phyloP scores from a whole-genome alignment of 2,888 invertebrate species.

The Mechanitis mazaeus region DNA sequence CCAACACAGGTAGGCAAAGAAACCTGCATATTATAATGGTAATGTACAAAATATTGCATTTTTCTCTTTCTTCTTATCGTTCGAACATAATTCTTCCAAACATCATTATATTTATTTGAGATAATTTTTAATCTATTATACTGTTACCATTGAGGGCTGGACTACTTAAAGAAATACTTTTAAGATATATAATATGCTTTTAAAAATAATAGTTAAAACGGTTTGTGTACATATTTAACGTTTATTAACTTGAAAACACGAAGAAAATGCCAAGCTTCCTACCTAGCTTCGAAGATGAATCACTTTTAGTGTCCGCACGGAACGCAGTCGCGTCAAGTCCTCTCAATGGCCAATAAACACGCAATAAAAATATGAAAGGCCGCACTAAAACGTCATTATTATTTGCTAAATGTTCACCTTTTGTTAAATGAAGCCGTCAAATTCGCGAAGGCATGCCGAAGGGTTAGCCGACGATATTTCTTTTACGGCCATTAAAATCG shows the following conservation, averaged over 20 bases:
- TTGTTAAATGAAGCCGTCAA: slow-evolving; percentile 71
- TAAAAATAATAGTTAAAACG: too few relatives aligned
- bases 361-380: slow-evolving; percentile 69
- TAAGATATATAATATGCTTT: too few relatives aligned
- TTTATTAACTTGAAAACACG: slow-evolving; percentile 56
- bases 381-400: slow-evolving; percentile 69
- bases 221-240: slow-evolving; percentile 33
- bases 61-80: slow-evolving; percentile 10
- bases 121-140: too few relatives aligned
- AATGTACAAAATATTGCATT: slow-evolving; percentile 25
- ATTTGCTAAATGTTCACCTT: slow-evolving; percentile 67
- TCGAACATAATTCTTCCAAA: not conserved
- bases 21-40: slow-evolving; percentile 24
- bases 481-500: slow-evolving; percentile 35
- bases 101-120: too few relatives aligned
- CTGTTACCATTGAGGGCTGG: too few relatives aligned
- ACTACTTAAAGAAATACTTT: too few relatives aligned
- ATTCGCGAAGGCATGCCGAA: slow-evolving; percentile 45
- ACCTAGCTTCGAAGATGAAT: slow-evolving; percentile 52
- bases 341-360: slow-evolving; percentile 73
- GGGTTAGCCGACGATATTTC: slow-evolving; percentile 37
- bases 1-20: slow-evolving; percentile 20
- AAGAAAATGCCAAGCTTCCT: slow-evolving; percentile 53
- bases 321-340: slow-evolving; percentile 52
- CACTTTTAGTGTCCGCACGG: slow-evolving; percentile 59